Conservation (phyloP, 2,888 invertebrate species). For the Microctonus aethiopoides region DNA sequence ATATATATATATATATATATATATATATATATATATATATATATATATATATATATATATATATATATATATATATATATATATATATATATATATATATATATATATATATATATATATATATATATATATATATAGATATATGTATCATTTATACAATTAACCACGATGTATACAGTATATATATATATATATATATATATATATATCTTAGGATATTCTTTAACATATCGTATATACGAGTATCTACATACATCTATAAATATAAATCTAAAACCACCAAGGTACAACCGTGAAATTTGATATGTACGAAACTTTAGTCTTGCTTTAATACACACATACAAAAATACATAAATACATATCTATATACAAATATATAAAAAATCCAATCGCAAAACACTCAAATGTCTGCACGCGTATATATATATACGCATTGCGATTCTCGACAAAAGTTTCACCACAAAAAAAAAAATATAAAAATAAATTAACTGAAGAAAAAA, state of each 20-base stretch:
- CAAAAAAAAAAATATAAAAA: constrained; percentile 30
- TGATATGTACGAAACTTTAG: constrained; percentile 24
- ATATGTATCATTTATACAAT: no score
- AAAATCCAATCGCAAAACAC: background rate
- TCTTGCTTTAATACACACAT: constrained; percentile 14
- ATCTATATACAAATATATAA: constrained; percentile 9
- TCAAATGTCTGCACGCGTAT: background rate
- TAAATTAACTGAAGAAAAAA: background rate
- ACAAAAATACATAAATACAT: constrained; percentile 24
- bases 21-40: no score
- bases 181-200: no score
- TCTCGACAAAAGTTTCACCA: constrained; percentile 53
- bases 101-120: no score
- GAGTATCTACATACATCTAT: background rate
- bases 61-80: no score
- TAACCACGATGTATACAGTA: no score
- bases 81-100: no score
- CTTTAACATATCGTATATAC: background rate
- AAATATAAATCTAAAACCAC: background rate
- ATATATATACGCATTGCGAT: constrained; percentile 6
- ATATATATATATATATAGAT: no score
- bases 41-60: no score
- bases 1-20: no score
- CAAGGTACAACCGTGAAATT: constrained; percentile 27
- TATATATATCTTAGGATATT: no score